Evolutionary conservation across 2,888 invertebrate species (phyloP).

Genomic region (Lepidocyrtinus sp.): DNA sequence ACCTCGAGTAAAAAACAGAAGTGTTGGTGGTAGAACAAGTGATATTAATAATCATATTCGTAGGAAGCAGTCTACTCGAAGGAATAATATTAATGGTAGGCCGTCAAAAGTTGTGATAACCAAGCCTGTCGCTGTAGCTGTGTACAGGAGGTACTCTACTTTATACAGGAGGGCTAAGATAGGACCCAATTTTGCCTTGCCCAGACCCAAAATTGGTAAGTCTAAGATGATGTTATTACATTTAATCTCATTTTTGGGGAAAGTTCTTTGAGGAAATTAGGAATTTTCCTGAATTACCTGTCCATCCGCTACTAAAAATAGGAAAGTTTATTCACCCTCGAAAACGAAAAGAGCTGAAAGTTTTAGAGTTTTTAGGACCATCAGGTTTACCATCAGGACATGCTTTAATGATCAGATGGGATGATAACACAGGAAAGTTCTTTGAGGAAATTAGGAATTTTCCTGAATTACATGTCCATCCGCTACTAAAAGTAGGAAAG

Average conservation of each 20-base stretch:
- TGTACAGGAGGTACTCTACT: slow-evolving; percentile 65
- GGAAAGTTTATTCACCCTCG: background rate
- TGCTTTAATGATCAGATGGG: background rate
- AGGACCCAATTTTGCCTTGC: slow-evolving; percentile 67
- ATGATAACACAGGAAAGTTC: background rate
- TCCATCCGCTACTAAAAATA: no score
- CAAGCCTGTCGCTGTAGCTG: slow-evolving; percentile 60
- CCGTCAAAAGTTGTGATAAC: slow-evolving; percentile 58
- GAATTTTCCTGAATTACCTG: background rate
- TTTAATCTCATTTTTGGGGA: background rate
- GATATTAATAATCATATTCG: slow-evolving; percentile 33
- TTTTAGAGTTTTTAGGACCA: background rate
- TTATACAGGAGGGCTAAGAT: slow-evolving; percentile 65
- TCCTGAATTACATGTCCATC: background rate
- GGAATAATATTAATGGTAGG: slow-evolving; percentile 42
- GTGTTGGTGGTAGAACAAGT: slow-evolving; percentile 8
- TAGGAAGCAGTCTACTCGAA: slow-evolving; percentile 48
- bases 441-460: background rate
- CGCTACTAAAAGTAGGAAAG: no score
- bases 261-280: background rate
- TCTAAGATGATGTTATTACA: slow-evolving; percentile 14
- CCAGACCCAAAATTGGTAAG: slow-evolving; percentile 67
- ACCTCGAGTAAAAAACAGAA: slow-evolving; percentile 20
- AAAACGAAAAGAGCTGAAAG: background rate
- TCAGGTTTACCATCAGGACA: background rate